Evolutionary conservation across 2,113 vertebrate genomes (phyloP).

Genomic region (Pyrgilauda ruficollis): DNA sequence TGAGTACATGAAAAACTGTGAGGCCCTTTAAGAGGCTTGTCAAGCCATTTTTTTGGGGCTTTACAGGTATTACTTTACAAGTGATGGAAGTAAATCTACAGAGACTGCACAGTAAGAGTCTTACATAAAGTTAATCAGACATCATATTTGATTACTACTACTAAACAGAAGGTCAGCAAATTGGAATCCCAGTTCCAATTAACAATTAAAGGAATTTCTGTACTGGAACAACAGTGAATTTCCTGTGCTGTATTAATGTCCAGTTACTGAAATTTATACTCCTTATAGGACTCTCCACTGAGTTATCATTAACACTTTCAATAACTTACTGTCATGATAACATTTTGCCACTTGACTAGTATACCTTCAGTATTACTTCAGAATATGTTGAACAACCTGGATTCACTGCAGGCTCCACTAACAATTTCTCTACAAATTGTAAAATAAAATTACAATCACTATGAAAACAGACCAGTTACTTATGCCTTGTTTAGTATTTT

Average conservation of each 20-base stretch:
- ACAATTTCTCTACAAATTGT: neutral
- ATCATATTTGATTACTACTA: neutral
- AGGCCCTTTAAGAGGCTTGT: neutral
- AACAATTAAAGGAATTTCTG: neutral
- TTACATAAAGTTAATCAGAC: neutral
- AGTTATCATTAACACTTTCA: neutral
- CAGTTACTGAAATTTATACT: neutral
- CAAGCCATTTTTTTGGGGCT: neutral
- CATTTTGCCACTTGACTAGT: neutral
- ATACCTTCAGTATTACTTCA: neutral
- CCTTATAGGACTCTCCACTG: neutral
- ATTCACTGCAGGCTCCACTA: neutral
- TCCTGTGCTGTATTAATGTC: neutral
- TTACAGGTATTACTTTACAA: neutral
- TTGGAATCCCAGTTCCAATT: neutral
- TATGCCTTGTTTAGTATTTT: neutral
- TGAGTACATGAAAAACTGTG: accelerated
- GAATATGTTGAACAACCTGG: neutral
- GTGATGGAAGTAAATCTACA: neutral
- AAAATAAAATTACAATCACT: neutral
- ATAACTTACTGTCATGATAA: neutral
- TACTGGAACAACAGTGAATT: neutral
- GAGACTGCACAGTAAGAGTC: neutral
- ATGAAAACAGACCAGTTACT: neutral
- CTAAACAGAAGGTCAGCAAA: neutral